Conservation (phyloP, 2,797 vertebrate genomes). For the Smutsia gigantea region DNA sequence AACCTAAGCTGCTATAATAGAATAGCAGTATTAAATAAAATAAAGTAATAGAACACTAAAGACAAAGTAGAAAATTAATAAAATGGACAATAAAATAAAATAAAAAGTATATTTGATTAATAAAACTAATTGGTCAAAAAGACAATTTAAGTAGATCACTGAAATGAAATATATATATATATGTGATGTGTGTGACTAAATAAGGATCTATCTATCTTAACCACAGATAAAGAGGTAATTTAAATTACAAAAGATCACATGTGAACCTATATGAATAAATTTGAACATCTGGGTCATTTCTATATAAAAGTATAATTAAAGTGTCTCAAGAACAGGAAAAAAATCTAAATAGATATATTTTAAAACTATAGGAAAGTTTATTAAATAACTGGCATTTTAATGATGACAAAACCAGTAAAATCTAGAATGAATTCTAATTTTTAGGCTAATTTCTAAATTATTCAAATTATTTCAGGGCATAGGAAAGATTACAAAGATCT, state of each 20-base stretch:
- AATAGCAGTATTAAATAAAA: background rate
- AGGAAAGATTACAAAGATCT: background rate
- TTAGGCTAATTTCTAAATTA: background rate
- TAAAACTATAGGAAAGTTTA: background rate
- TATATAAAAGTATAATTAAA: background rate
- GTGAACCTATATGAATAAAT: conserved; percentile 1
- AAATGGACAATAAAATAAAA: background rate
- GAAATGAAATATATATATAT: background rate
- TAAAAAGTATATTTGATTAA: background rate
- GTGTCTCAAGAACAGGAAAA: background rate
- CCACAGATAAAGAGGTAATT: background rate
- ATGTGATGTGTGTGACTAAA: background rate
- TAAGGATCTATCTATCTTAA: background rate
- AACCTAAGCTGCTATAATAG: background rate
- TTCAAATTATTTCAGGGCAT: background rate
- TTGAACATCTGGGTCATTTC: background rate
- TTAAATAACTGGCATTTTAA: background rate
- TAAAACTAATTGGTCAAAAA: background rate
- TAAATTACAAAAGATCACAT: background rate
- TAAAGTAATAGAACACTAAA: background rate
- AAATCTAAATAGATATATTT: background rate
- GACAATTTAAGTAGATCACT: background rate
- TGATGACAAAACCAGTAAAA: background rate
- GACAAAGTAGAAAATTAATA: background rate
- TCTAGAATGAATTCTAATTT: background rate